These are phyloP conservation scores for Brachionus rotundiformis DNA, from an alignment of 1,140 invertebrate species.

Conservation along the genomic window DNA sequence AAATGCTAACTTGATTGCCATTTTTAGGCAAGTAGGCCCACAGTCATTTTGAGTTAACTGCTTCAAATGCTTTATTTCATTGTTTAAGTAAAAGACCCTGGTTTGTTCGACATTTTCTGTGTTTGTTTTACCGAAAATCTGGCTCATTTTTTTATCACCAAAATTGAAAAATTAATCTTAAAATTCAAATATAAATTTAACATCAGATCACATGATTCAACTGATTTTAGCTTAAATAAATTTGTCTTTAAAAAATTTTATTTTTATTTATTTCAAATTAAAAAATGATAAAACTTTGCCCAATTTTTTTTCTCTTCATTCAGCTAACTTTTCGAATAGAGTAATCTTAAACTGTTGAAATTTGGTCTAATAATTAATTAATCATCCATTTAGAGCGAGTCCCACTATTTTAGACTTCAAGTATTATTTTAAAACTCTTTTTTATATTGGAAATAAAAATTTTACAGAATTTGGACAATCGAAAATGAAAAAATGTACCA, in stretches of 20 bases:
- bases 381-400: neutral
- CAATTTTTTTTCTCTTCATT: neutral
- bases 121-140: neutral
- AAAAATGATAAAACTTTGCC: neutral
- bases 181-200: neutral
- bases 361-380: neutral
- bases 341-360: neutral
- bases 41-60: slow-evolving; percentile 38
- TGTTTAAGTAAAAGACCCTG: neutral
- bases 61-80: slow-evolving; percentile 27
- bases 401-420: neutral
- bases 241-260: neutral
- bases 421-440: neutral
- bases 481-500: slow-evolving; percentile 53
- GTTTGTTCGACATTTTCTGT: neutral
- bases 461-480: slow-evolving; percentile 49
- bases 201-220: slow-evolving; percentile 1
- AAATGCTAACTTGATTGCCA: slow-evolving; percentile 40
- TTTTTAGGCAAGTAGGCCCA: slow-evolving; percentile 40
- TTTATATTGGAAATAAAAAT: neutral
- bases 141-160: neutral
- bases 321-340: neutral
- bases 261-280: neutral
- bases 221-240: neutral
- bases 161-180: neutral